Percentiles rank a stretch among this genome's conserved stretches.
Conservation (phyloP, 30 jellyfish, hydroid and myxozoan species). For the Sanderia malayensis region DNA sequence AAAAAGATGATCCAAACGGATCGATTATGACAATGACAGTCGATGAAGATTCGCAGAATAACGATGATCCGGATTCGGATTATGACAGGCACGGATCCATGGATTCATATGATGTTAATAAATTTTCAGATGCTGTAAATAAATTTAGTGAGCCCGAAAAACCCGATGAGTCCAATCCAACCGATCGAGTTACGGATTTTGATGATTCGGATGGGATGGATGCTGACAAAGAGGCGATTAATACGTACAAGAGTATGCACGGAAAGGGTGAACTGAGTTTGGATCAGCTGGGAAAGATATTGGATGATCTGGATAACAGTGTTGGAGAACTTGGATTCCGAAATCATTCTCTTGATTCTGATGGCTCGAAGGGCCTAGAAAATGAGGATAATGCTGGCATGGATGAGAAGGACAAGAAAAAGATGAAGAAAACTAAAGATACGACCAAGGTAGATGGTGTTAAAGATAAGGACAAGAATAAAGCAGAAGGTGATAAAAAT, state of each 20-base stretch:
- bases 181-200: conserved; percentile 5
- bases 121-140: neutral
- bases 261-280: conserved; percentile 51
- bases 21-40: conserved; percentile 68
- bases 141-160: neutral
- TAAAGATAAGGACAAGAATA: neutral
- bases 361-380: neutral
- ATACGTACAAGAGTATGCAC: conserved; percentile 26
- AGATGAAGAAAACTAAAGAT: neutral
- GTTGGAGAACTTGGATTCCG: conserved; percentile 32
- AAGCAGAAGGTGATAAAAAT: neutral
- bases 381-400: neutral
- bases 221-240: conserved; percentile 48
- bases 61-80: neutral
- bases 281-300: conserved; percentile 59
- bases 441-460: neutral
- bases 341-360: conserved; percentile 1
- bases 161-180: neutral
- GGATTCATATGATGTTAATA: conserved; percentile 4
- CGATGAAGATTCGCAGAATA: conserved; percentile 27
- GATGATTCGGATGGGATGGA: conserved; percentile 10
- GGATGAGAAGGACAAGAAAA: neutral
- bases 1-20: conserved; percentile 55
- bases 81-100: neutral
- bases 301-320: conserved; percentile 65